Conservation (phyloP, 2,888 invertebrate genomes). For the Volucella zonaria region DNA sequence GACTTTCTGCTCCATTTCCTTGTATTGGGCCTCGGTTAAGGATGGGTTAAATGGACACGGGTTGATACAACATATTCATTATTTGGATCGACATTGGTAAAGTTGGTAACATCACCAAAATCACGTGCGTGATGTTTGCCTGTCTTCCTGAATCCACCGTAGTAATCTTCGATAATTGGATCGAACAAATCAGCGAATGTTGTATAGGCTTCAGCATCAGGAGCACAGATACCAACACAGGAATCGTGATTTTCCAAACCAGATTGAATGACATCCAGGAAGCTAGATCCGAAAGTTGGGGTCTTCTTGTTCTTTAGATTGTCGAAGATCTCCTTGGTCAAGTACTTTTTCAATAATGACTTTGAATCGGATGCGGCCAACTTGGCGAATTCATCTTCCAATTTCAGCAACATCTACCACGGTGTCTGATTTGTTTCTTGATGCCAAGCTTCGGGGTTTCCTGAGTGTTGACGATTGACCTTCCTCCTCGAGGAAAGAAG, state of each 20-base stretch:
- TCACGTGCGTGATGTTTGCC: conserved; percentile 97
- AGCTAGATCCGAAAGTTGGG: conserved; percentile 92
- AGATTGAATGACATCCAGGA: conserved; percentile 97
- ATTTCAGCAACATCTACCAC: conserved; percentile 97
- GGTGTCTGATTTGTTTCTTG: conserved; percentile 87
- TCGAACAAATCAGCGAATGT: conserved; percentile 96
- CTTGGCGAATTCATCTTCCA: conserved; percentile 95
- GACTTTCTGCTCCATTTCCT: conserved; percentile 97
- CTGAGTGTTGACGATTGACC: conserved; percentile 75
- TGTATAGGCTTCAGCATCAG: conserved; percentile 97
- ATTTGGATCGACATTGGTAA: conserved; percentile 96
- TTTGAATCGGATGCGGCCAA: conserved; percentile 94
- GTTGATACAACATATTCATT: conserved; percentile 96
- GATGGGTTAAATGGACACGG: conserved; percentile 98
- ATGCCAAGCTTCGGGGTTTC: conserved; percentile 74
- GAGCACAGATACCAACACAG: conserved; percentile 98
- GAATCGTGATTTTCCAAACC: conserved; percentile 98
- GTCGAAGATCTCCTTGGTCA: conserved; percentile 95
- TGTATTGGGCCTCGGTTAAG: conserved; percentile 97
- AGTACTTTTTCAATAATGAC: conserved; percentile 97
- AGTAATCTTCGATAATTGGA: conserved; percentile 99
- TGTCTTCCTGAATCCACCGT: conserved; percentile 96
- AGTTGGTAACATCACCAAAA: conserved; percentile 95
- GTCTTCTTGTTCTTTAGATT: conserved; percentile 96
- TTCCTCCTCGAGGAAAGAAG: conserved; percentile 80